phyloP scores from a whole-genome alignment of 2,797 vertebrate species.

The Bradypodion pumilum region DNA sequence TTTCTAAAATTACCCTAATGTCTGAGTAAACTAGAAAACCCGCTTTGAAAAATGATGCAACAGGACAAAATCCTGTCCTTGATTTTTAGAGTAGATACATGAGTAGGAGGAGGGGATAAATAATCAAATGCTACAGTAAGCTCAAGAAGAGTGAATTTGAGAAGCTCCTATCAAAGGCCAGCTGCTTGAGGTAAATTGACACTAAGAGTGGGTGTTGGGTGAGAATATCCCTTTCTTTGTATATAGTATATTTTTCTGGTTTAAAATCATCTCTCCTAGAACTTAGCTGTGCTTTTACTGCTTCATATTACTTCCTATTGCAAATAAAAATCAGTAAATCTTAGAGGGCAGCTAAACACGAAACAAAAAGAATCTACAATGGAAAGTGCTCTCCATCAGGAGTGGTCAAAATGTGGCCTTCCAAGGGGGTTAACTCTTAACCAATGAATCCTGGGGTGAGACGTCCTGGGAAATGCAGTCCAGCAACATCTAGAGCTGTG shows the following conservation, averaged over 20 bases:
- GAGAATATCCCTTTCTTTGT: constrained; percentile 32
- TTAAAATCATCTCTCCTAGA: constrained; percentile 48
- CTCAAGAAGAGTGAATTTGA: constrained; percentile 84
- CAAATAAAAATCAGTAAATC: constrained; percentile 5
- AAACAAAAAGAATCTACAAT: constrained; percentile 29
- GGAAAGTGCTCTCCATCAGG: background rate
- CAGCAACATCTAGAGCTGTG: background rate
- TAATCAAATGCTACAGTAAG: constrained; percentile 81
- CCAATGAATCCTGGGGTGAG: too few relatives aligned
- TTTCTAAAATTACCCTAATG: constrained; percentile 62
- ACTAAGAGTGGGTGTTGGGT: constrained; percentile 43
- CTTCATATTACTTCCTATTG: background rate
- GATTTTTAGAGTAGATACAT: constrained; percentile 70
- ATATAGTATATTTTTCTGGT: constrained; percentile 51
- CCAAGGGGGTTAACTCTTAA: too few relatives aligned
- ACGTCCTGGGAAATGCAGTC: background rate
- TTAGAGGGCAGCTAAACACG: background rate
- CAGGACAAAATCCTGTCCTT: constrained; percentile 60
- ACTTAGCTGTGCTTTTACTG: background rate
- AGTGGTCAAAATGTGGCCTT: too few relatives aligned
- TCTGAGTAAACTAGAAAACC: constrained; percentile 57
- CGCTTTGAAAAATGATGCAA: constrained; percentile 63
- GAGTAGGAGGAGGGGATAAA: constrained; percentile 72
- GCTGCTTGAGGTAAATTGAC: constrained; percentile 86
- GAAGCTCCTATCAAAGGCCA: constrained; percentile 83